phyloP scores from a whole-genome alignment of 2,888 invertebrate genomes.

The Lamellibrachia columna region DNA sequence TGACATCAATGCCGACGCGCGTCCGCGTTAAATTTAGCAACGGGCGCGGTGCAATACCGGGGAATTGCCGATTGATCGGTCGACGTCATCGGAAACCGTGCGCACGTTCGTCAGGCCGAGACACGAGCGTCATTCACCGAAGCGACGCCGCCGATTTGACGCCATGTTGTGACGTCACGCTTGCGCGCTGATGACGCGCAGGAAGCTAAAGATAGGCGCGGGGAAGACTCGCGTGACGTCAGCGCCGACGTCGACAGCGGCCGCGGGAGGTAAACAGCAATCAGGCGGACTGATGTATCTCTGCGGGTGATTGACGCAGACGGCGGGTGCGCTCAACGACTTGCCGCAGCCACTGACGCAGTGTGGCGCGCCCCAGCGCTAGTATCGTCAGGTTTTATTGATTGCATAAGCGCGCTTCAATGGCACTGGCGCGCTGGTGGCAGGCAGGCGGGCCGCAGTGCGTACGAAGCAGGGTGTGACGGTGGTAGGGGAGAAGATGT shows the following conservation, averaged over 20 bases:
- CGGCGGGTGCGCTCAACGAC: background rate
- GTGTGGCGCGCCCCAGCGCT: background rate
- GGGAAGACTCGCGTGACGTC: slow-evolving; percentile 12
- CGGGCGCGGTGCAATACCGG: slow-evolving; percentile 5
- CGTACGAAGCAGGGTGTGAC: slow-evolving; percentile 3
- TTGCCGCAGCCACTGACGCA: background rate
- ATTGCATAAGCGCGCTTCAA: slow-evolving; percentile 10
- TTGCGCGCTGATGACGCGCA: background rate
- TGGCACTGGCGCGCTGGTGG: background rate
- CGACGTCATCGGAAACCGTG: slow-evolving; percentile 16
- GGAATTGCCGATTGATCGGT: slow-evolving; percentile 12
- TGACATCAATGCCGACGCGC: slow-evolving; percentile 1
- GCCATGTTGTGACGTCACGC: slow-evolving; percentile 10
- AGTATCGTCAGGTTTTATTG: slow-evolving; percentile 6
- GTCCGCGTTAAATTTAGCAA: background rate
- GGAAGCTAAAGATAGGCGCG: slow-evolving; percentile 12
- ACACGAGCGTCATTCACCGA: background rate
- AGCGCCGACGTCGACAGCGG: slow-evolving; percentile 6
- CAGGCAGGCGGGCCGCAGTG: background rate
- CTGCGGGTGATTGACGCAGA: background rate
- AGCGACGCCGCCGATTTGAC: slow-evolving; percentile 5
- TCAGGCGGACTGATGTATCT: background rate
- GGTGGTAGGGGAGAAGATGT: background rate
- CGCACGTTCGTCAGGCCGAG: slow-evolving; percentile 5
- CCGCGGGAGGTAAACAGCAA: slow-evolving; percentile 16